phyloP scores from a whole-genome alignment of 1,140 invertebrate species.

The Linepithema humile region DNA sequence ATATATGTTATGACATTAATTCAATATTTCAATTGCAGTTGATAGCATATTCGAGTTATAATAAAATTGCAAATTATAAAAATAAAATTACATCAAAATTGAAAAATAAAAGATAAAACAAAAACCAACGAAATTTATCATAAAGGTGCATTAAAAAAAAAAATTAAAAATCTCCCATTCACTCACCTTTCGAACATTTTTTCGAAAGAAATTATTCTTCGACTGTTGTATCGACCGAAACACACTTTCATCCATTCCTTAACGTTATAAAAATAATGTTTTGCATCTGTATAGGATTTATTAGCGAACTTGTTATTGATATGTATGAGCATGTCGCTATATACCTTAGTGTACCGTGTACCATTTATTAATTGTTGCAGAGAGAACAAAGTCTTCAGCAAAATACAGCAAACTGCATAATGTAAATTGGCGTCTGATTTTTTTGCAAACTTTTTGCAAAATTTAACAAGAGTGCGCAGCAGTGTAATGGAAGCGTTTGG shows the following conservation, averaged over 20 bases:
- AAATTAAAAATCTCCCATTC: no score
- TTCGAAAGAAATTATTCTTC: no score
- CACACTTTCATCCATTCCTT: neutral
- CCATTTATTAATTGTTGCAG: neutral
- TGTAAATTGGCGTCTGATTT: constrained; percentile 15
- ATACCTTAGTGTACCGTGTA: neutral
- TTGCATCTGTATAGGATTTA: neutral
- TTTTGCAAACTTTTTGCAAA: neutral
- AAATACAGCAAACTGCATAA: constrained; percentile 7
- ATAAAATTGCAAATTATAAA: no score
- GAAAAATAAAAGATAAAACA: no score
- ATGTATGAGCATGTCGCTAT: neutral
- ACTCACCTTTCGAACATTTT: no score
- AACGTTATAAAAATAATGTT: neutral
- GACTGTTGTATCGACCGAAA: neutral
- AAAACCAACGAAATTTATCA: no score
- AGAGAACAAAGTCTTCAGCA: neutral
- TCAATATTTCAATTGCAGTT: no score
- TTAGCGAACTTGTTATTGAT: neutral
- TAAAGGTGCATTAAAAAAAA: no score
- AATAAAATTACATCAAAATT: no score
- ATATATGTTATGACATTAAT: no score
- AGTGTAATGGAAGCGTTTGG: constrained; percentile 45
- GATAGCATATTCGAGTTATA: no score
- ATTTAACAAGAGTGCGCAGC: constrained; percentile 52